These are phyloP conservation scores for Psix sp. DNA, from an alignment of 1,140 invertebrate genomes.

Conservation along the genomic window DNA sequence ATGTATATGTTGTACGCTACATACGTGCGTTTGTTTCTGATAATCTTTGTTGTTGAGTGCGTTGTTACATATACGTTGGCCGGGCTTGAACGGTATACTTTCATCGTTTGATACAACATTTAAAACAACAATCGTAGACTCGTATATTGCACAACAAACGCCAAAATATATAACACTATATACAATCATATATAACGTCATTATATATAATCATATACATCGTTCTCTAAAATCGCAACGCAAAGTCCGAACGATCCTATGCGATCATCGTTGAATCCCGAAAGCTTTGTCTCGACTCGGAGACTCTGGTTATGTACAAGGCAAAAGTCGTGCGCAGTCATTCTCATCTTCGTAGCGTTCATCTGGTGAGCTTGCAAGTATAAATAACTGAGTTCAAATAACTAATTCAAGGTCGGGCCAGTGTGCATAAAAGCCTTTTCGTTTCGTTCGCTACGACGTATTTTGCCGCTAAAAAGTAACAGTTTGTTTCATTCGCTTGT, in stretches of 20 bases:
- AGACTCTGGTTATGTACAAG: too few species aligned
- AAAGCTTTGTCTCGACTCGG: too few species aligned
- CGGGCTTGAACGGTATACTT: slow-evolving; percentile 38
- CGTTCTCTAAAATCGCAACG: slow-evolving; percentile 2
- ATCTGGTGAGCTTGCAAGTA: not conserved
- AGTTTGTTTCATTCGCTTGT: slow-evolving; percentile 36
- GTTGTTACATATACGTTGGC: slow-evolving; percentile 48
- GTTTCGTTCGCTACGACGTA: slow-evolving; percentile 30
- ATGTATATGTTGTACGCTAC: slow-evolving; percentile 55
- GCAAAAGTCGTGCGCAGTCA: slow-evolving; percentile 8
- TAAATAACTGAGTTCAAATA: slow-evolving; percentile 1
- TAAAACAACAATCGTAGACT: slow-evolving; percentile 35
- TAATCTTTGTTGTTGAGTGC: slow-evolving; percentile 39
- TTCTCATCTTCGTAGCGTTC: not conserved
- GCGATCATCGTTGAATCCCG: too few species aligned
- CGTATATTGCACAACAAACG: slow-evolving; percentile 23
- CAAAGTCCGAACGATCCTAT: too few species aligned
- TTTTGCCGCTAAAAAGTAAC: slow-evolving; percentile 37
- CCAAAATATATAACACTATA: slow-evolving; percentile 9
- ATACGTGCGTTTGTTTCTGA: slow-evolving; percentile 33
- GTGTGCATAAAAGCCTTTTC: slow-evolving; percentile 45
- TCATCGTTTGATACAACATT: slow-evolving; percentile 38
- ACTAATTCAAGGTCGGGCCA: slow-evolving; percentile 19
- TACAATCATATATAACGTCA: slow-evolving; percentile 21
- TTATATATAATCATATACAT: slow-evolving; percentile 25